Conservation (phyloP, 2,797 vertebrate genomes). For the Delichon dasypus region DNA sequence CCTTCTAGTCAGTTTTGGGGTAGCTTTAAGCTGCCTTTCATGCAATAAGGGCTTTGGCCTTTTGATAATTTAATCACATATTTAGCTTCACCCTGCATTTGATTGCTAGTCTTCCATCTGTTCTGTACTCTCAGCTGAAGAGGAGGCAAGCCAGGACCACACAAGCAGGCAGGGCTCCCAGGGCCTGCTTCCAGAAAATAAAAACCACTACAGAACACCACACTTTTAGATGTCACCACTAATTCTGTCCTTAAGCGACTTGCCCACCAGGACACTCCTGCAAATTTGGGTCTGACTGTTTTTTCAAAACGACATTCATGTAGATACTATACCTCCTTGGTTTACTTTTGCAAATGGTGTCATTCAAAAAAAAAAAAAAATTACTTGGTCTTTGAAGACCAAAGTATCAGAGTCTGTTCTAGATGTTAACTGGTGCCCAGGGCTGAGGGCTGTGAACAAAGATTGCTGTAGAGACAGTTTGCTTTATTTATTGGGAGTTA, state of each 20-base stretch:
- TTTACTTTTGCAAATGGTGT: neutral
- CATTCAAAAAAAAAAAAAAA: neutral
- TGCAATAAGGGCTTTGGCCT: neutral
- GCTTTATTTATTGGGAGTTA: neutral
- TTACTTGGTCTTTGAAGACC: neutral
- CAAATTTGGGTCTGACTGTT: neutral
- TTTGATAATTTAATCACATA: conserved; percentile 22
- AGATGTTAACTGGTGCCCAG: neutral
- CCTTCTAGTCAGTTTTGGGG: neutral
- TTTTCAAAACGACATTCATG: neutral
- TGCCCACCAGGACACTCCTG: neutral
- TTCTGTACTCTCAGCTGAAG: neutral
- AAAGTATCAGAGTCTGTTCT: neutral
- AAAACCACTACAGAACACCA: neutral
- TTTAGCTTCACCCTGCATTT: neutral
- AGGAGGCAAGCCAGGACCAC: neutral
- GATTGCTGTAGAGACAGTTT: neutral
- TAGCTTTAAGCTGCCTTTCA: conserved; percentile 25
- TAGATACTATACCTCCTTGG: neutral
- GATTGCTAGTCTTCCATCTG: conserved; percentile 9
- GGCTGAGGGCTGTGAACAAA: neutral
- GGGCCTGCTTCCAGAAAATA: neutral
- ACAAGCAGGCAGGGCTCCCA: neutral
- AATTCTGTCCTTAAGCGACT: neutral
- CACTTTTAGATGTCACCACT: neutral